phyloP scores from a whole-genome alignment of 2,797 vertebrate genomes.

The Cichlasoma orientale region DNA sequence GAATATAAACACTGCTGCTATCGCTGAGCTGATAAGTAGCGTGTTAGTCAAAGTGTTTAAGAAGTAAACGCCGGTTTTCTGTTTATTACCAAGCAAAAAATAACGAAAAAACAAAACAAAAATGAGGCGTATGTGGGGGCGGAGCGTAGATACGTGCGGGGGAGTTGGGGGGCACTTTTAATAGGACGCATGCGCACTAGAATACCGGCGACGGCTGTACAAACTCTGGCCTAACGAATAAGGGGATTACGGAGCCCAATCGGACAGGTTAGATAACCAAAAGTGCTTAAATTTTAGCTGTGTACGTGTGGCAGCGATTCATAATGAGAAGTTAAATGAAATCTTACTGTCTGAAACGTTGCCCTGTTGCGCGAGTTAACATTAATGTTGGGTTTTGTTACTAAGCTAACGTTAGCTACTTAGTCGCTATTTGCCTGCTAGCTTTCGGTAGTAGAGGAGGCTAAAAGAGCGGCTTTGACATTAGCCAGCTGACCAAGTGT shows the following conservation, averaged over 20 bases:
- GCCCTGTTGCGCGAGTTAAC: conserved; percentile 1
- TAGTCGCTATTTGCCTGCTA: conserved; percentile 42
- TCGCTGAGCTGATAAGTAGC: too few species aligned
- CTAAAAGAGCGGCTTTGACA: conserved; percentile 51
- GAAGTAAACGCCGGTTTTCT: not conserved
- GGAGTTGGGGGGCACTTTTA: not conserved
- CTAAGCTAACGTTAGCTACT: conserved; percentile 50
- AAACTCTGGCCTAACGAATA: conserved; percentile 73
- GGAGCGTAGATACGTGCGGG: conserved; percentile 7
- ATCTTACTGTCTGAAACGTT: not conserved
- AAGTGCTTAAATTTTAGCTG: not conserved
- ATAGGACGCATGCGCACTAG: conserved; percentile 72
- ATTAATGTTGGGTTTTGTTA: conserved; percentile 19
- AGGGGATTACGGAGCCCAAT: conserved; percentile 74
- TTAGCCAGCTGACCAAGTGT: conserved; percentile 27
- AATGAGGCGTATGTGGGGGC: not conserved
- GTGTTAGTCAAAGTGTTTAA: not conserved
- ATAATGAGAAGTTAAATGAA: not conserved
- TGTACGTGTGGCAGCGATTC: rapidly evolving
- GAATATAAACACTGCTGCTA: not conserved
- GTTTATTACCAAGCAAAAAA: not conserved
- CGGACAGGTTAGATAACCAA: conserved; percentile 76
- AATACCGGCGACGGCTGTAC: conserved; percentile 78
- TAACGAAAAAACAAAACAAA: not conserved
- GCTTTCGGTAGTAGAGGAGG: conserved; percentile 18